These are phyloP conservation scores for Nycteola revayana DNA, from an alignment of 2,888 invertebrate species.

Conservation along the genomic window DNA sequence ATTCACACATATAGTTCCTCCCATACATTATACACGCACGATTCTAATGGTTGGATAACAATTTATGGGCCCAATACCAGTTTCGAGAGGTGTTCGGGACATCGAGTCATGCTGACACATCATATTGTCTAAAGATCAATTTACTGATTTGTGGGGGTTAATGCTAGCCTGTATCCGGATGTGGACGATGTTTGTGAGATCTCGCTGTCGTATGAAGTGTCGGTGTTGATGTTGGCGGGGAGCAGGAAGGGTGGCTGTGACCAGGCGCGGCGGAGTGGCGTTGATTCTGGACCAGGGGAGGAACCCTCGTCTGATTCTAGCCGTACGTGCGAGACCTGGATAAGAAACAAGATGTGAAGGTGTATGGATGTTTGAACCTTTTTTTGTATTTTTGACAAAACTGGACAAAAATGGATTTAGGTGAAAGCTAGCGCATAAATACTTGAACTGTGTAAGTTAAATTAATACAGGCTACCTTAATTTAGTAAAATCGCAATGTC, in stretches of 20 bases:
- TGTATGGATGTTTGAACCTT: too few relatives aligned
- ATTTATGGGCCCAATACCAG: too few relatives aligned
- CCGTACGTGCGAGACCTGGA: constrained; percentile 52
- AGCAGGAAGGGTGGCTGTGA: constrained; percentile 52
- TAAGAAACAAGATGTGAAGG: too few relatives aligned
- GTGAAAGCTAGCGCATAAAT: too few relatives aligned
- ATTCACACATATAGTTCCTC: too few relatives aligned
- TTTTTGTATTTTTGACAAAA: too few relatives aligned
- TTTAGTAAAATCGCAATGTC: too few relatives aligned
- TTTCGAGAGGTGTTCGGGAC: constrained; percentile 25
- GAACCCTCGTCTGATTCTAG: constrained; percentile 69
- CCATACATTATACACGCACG: too few relatives aligned
- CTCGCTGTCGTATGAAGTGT: constrained; percentile 91
- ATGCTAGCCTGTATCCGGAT: constrained; percentile 89
- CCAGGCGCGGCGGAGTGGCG: constrained; percentile 70
- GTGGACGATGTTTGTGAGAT: constrained; percentile 93
- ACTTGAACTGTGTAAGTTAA: too few relatives aligned
- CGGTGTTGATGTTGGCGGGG: constrained; percentile 68
- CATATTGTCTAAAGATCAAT: constrained; percentile 25
- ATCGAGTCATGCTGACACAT: constrained; percentile 29
- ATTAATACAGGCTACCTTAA: too few relatives aligned
- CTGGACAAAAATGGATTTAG: too few relatives aligned
- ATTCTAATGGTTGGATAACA: too few relatives aligned
- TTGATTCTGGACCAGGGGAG: constrained; percentile 56
- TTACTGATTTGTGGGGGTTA: constrained; percentile 37